phyloP scores from a whole-genome alignment of 2,888 invertebrate genomes.

The Hylaea fasciaria region DNA sequence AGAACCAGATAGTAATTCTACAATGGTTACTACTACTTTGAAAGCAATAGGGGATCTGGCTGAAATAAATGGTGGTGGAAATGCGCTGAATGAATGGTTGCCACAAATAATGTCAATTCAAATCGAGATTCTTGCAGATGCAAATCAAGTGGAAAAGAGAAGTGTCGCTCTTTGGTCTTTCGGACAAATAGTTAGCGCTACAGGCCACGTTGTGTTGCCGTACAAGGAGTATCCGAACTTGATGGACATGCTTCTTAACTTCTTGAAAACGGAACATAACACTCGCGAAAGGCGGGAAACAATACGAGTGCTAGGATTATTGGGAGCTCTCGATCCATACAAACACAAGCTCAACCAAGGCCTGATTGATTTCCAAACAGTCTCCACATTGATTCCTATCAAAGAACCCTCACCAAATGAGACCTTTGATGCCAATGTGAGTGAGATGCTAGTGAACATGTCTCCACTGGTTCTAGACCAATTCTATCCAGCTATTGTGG shows the following conservation, averaged over 20 bases:
- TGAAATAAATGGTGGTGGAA: slow-evolving; percentile 93
- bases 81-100: slow-evolving; percentile 95
- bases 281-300: slow-evolving; percentile 94
- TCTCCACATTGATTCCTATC: slow-evolving; percentile 91
- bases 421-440: slow-evolving; percentile 87
- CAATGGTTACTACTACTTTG: slow-evolving; percentile 95
- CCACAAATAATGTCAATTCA: slow-evolving; percentile 95
- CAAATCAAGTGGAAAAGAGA: slow-evolving; percentile 96
- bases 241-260: slow-evolving; percentile 95
- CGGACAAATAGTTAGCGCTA: slow-evolving; percentile 97
- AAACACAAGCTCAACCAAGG: slow-evolving; percentile 98
- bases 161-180: slow-evolving; percentile 98
- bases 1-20: slow-evolving; percentile 94
- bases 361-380: slow-evolving; percentile 93
- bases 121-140: slow-evolving; percentile 96
- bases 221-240: slow-evolving; percentile 97
- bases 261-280: slow-evolving; percentile 97
- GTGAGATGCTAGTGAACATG: slow-evolving; percentile 98
- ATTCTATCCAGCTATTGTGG: slow-evolving; percentile 98
- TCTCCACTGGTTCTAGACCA: slow-evolving; percentile 94
- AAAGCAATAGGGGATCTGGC: slow-evolving; percentile 98
- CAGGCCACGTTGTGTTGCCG: slow-evolving; percentile 97
- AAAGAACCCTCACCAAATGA: slow-evolving; percentile 88
- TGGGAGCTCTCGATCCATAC: slow-evolving; percentile 99
- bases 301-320: slow-evolving; percentile 95